These are phyloP conservation scores for Drosophila azteca DNA, from an alignment of 1,140 invertebrate species.

Conservation along the genomic window DNA sequence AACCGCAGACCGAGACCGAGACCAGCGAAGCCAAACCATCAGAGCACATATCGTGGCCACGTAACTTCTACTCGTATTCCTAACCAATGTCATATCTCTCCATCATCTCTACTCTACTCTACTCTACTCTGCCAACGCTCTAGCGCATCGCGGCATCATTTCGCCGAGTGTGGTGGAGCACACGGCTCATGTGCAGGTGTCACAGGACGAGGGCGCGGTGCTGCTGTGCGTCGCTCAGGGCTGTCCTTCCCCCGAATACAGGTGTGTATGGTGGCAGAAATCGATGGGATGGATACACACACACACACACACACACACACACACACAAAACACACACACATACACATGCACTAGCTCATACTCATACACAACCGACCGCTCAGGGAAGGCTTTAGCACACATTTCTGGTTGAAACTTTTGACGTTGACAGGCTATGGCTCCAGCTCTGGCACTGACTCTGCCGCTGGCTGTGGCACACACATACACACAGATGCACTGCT, in stretches of 20 bases:
- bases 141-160: conserved; percentile 88
- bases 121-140: conserved; percentile 24
- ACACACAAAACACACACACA: conserved; percentile 23
- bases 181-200: conserved; percentile 87
- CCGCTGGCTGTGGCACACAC: conserved; percentile 8
- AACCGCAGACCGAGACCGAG: no score
- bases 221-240: conserved; percentile 89
- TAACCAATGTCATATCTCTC: conserved; percentile 67
- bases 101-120: conserved; percentile 12
- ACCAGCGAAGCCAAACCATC: no score
- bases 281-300: conserved; percentile 52
- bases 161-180: conserved; percentile 88
- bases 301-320: conserved; percentile 7
- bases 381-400: conserved; percentile 54
- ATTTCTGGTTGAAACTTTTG: conserved; percentile 70
- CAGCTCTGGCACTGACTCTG: conserved; percentile 4
- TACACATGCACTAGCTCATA: background rate
- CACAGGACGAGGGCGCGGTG: conserved; percentile 90
- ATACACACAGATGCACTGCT: conserved; percentile 9
- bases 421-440: conserved; percentile 57
- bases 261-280: conserved; percentile 84
- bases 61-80: conserved; percentile 51
- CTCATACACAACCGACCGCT: background rate
- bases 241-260: conserved; percentile 90
- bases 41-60: background rate